Evolutionary conservation across 2,113 vertebrate genomes (phyloP), one percentile per base, ranked within the genome.

Genomic region (Scopus umbretta): DNA sequence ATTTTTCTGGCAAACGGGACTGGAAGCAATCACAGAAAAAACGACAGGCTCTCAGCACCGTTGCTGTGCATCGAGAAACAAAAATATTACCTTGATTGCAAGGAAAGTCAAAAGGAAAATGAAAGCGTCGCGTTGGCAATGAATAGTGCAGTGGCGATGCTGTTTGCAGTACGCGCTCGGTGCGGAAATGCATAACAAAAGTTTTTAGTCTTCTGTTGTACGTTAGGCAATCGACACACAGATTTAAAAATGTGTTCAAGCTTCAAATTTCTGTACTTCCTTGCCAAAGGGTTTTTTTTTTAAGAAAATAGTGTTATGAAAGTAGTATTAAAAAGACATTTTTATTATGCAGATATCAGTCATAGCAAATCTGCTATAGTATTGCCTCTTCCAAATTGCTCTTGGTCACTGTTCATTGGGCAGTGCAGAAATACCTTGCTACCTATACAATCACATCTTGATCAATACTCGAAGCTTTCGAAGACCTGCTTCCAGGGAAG

Each of bases 71-170:
- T 45, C 27, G 6, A 30, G 71, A 55, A 88, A 75, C 74, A 70
- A 32, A 94, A 85, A 53, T n/a, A 82, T 38, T 58, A n/a, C 32
- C 71, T 32, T 8, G 53, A 59, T 9, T 53, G 87, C 73, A 7
- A 21, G 74, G 23, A 15, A 47, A 93, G 81, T 86, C 85, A 93
- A 62, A 88, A 80, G 40, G 94, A 91, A 95, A 96, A 86, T 11
- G 87, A 68, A 91, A 91, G 90, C 0, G 4, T 87, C 18, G 11
- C 0, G 2, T 3, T 68, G 58, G 58, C 58, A n/a, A 4, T 1
- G 32, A 82, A 25, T 18, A 63, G 47, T 16, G 32, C 32, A 18
- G 62, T 2, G 38, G 47, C 5, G 10, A 49, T 50, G 3, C 9
- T 42, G 32, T 58, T 53, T 43, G 80, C 25, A 9, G 56, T 10